Evolutionary conservation across 2,888 invertebrate species (phyloP).

Genomic region (Cremastinae sp.): DNA sequence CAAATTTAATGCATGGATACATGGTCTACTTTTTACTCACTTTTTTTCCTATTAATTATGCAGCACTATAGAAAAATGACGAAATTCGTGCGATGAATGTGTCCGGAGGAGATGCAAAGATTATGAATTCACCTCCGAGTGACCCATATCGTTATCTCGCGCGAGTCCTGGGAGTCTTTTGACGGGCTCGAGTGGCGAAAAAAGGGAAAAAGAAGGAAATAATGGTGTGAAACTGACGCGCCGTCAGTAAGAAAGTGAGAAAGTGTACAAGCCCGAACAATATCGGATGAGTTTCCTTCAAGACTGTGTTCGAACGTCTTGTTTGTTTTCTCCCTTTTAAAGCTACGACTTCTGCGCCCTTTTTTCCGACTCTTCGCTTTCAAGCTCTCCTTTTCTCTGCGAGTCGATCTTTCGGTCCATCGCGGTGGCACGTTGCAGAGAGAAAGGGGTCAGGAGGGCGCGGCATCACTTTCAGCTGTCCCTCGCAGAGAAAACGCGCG

Average conservation of each 20-base stretch:
- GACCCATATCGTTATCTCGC: too few relatives aligned
- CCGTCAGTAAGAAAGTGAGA: conserved; percentile 59
- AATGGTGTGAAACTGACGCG: conserved; percentile 70
- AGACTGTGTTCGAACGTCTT: conserved; percentile 59
- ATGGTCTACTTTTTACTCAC: too few relatives aligned
- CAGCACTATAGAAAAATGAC: too few relatives aligned
- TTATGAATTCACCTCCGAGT: too few relatives aligned
- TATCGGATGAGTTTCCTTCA: conserved; percentile 52
- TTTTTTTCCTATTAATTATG: too few relatives aligned
- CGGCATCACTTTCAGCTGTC: conserved; percentile 72
- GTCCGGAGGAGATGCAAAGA: too few relatives aligned
- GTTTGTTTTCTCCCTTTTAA: conserved; percentile 31
- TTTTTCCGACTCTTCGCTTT: conserved; percentile 29
- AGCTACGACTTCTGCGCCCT: conserved; percentile 37
- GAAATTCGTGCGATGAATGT: too few relatives aligned
- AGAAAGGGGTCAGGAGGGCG: conserved; percentile 5
- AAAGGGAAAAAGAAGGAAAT: conserved; percentile 62
- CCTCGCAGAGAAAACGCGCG: conserved; percentile 60
- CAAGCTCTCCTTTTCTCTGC: conserved; percentile 54
- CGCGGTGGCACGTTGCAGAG: conserved; percentile 62
- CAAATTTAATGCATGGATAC: too few relatives aligned
- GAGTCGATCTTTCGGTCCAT: conserved; percentile 66
- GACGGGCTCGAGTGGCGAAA: too few relatives aligned
- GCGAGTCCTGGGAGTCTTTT: neutral
- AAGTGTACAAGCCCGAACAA: conserved; percentile 61